Conservation (phyloP, 2,113 vertebrate species). For the Muscicapa adusta region DNA sequence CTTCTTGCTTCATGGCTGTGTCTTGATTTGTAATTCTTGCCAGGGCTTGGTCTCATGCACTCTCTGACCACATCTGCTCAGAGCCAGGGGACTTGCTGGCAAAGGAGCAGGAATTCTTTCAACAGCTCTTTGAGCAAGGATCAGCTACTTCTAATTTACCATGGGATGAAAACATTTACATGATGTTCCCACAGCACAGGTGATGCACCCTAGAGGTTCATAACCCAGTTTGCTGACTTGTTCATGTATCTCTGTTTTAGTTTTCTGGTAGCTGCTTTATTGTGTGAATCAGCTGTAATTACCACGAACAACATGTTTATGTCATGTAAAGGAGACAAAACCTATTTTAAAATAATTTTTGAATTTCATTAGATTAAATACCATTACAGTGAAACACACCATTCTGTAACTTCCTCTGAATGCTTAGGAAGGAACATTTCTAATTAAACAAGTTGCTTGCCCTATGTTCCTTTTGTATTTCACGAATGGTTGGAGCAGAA, state of each 20-base stretch:
- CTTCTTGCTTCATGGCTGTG: neutral
- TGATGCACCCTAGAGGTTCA: conserved; percentile 30
- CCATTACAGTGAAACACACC: neutral
- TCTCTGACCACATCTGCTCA: conserved; percentile 32
- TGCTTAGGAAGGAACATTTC: conserved; percentile 19
- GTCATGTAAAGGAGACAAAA: neutral
- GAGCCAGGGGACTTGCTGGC: conserved; percentile 2
- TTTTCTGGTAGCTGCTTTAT: neutral
- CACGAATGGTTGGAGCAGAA: conserved; percentile 21
- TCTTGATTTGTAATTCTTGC: neutral
- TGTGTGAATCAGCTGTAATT: neutral
- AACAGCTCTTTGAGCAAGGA: conserved; percentile 31
- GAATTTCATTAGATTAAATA: neutral
- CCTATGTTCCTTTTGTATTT: neutral
- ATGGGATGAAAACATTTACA: neutral
- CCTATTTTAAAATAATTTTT: neutral
- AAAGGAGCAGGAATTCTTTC: conserved; percentile 35
- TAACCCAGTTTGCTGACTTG: neutral
- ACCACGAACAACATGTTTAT: neutral
- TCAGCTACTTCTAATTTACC: conserved; percentile 33
- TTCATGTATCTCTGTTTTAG: neutral
- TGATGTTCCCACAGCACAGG: neutral
- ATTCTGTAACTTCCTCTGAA: neutral
- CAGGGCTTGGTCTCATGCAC: neutral
- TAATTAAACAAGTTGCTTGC: neutral